Evolutionary conservation across 1,140 invertebrate species (phyloP).

Genomic region (Yoshiicerus persimilis): DNA sequence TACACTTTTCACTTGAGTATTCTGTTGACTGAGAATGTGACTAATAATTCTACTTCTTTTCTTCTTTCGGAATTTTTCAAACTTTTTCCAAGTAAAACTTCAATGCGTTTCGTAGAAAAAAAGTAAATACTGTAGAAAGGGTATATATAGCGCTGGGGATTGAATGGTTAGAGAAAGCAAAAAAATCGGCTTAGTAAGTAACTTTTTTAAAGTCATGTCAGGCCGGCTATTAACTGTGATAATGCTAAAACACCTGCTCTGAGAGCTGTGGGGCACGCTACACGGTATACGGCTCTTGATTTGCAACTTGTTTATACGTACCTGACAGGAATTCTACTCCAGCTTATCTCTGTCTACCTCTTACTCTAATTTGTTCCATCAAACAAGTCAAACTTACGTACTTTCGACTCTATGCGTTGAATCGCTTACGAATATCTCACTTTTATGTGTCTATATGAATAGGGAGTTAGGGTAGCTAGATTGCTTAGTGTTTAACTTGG

Average conservation of each 20-base stretch:
- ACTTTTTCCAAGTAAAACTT: background rate
- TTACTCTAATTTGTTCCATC: background rate
- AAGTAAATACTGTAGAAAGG: no score
- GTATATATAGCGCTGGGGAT: background rate
- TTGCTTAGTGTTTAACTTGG: background rate
- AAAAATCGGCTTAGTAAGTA: background rate
- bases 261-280: background rate
- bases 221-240: background rate
- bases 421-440: background rate
- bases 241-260: background rate
- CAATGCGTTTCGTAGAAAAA: background rate
- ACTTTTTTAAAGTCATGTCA: background rate
- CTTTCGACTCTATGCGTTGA: background rate
- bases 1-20: background rate
- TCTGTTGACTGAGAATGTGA: background rate
- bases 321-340: background rate
- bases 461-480: no score
- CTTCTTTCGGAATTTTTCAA: background rate
- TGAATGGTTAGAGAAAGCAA: background rate
- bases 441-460: background rate
- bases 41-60: background rate
- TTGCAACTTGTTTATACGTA: background rate
- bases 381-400: background rate
- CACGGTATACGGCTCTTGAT: background rate
- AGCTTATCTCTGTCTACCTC: background rate